Conservation (phyloP, 2,113 vertebrate genomes). For the Meleagris gallopavo region DNA sequence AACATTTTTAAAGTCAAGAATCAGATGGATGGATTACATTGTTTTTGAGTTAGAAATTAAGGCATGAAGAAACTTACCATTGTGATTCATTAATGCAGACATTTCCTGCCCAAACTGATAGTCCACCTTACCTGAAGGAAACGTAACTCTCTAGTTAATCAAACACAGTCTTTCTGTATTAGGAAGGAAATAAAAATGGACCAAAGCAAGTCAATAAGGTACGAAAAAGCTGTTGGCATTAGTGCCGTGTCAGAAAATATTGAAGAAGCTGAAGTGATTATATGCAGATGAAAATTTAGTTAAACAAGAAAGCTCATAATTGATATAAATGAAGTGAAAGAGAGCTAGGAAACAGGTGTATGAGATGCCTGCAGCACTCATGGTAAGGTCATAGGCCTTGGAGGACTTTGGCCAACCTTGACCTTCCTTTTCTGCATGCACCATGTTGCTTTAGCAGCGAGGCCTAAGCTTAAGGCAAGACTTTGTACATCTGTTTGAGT, state of each 20-base stretch:
- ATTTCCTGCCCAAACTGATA: background rate
- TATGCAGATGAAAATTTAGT: background rate
- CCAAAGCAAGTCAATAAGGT: background rate
- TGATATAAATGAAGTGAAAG: background rate
- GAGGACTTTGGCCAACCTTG: background rate
- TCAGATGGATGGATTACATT: background rate
- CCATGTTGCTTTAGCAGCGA: background rate
- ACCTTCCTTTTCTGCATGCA: rapidly evolving
- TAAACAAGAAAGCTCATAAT: background rate
- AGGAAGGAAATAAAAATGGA: background rate
- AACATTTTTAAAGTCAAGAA: background rate
- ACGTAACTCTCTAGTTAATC: constrained; percentile 26
- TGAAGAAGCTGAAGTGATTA: background rate
- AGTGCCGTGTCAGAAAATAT: background rate
- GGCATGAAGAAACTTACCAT: background rate
- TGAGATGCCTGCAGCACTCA: background rate
- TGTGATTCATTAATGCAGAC: background rate
- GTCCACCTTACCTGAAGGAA: background rate
- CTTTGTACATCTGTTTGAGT: rapidly evolving
- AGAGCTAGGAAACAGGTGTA: background rate
- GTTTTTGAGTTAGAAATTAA: background rate
- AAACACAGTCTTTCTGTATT: background rate
- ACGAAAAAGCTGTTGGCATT: background rate
- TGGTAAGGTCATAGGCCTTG: rapidly evolving
- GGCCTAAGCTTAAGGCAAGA: background rate